Evolutionary conservation across 1,140 invertebrate genomes (phyloP).

Genomic region (Drosophila bifasciata): DNA sequence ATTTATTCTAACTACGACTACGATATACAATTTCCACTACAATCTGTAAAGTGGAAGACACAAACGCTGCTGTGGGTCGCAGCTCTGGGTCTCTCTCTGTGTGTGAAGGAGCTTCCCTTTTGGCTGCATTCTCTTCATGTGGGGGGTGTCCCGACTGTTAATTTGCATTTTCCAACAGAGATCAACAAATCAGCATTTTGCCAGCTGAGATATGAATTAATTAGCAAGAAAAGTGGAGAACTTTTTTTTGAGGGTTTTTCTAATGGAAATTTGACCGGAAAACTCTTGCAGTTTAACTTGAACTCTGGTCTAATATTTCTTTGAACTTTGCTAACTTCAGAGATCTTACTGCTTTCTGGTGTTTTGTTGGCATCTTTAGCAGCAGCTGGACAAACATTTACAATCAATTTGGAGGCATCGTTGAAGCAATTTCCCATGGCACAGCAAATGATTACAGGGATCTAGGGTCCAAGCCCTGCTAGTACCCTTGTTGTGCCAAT

Average conservation of each 20-base stretch:
- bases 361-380: constrained; percentile 8
- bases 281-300: not conserved
- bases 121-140: constrained; percentile 17
- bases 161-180: constrained; percentile 61
- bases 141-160: constrained; percentile 30
- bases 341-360: not conserved
- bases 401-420: constrained; percentile 67
- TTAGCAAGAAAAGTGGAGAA: constrained; percentile 33
- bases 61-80: constrained; percentile 73
- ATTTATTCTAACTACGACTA: constrained; percentile 73
- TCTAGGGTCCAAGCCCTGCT: constrained; percentile 15
- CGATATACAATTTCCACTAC: constrained; percentile 70
- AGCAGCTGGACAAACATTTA: constrained; percentile 61
- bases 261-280: not conserved
- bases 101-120: constrained; percentile 7
- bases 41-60: constrained; percentile 39
- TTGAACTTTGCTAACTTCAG: not conserved
- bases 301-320: constrained; percentile 9
- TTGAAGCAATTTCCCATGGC: constrained; percentile 62
- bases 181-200: constrained; percentile 62
- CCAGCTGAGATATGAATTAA: constrained; percentile 64
- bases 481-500: constrained; percentile 40
- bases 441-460: constrained; percentile 47
- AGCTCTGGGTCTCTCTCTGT: not conserved
- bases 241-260: not conserved